A percentile compares a stretch with the other conserved stretches of the same genome.
phyloP scores from a whole-genome alignment of 2,113 vertebrate species.

The Perca schrenkii region DNA sequence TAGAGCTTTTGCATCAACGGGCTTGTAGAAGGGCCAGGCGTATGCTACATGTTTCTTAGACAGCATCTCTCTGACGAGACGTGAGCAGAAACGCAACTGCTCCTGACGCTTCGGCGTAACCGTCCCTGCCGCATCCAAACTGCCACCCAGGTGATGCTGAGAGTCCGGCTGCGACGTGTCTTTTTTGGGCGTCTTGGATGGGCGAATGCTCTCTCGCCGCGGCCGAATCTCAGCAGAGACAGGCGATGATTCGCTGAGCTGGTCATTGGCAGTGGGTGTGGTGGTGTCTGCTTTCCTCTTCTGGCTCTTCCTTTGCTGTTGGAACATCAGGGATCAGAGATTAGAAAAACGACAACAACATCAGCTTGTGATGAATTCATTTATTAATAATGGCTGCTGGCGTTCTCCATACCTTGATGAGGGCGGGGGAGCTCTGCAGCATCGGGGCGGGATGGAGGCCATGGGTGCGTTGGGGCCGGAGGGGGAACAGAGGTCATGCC shows the following conservation, averaged over 20 bases:
- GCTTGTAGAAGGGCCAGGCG: conserved; percentile 95
- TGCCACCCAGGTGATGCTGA: conserved; percentile 80
- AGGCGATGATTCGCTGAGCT: conserved; percentile 90
- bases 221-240: conserved; percentile 84
- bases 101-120: conserved; percentile 83
- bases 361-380: background rate
- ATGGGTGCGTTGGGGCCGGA: conserved; percentile 52
- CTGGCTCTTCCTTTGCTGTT: conserved; percentile 92
- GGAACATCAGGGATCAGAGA: conserved; percentile 8
- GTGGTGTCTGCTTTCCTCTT: conserved; percentile 98
- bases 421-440: conserved; percentile 86
- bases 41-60: conserved; percentile 93
- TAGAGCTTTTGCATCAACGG: conserved; percentile 90
- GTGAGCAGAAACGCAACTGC: conserved; percentile 88
- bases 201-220: conserved; percentile 87
- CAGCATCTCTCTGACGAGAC: conserved; percentile 91
- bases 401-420: conserved; percentile 87
- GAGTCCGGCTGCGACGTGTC: conserved; percentile 88
- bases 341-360: conserved; percentile 14
- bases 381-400: background rate
- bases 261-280: conserved; percentile 92
- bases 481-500: conserved; percentile 87
- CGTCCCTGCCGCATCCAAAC: conserved; percentile 59
- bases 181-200: conserved; percentile 88
- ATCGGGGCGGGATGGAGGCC: conserved; percentile 73